These are phyloP conservation scores for Bilobella aurantiaca DNA, from an alignment of 1,140 invertebrate genomes.

Conservation along the genomic window DNA sequence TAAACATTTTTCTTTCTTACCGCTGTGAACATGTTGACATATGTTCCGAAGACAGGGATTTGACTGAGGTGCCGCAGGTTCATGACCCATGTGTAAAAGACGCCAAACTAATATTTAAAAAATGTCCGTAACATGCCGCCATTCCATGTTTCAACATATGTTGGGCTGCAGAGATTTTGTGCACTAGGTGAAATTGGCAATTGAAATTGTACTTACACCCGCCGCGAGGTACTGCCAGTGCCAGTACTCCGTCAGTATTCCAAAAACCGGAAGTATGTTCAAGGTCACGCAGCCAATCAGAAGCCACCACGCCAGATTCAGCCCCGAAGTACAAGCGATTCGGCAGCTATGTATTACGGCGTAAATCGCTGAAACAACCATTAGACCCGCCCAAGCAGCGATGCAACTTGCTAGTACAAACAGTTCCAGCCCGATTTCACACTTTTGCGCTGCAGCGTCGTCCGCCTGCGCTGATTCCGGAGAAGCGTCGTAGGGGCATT, in stretches of 20 bases:
- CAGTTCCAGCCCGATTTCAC: neutral
- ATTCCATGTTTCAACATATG: no score
- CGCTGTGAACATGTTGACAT: slow-evolving; percentile 19
- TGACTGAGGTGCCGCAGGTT: slow-evolving; percentile 18
- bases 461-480: neutral
- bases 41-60: slow-evolving; percentile 12
- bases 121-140: no score
- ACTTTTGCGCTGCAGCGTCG: neutral
- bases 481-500: slow-evolving; percentile 8
- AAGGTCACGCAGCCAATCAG: slow-evolving; percentile 14
- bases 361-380: neutral
- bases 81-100: slow-evolving; percentile 24
- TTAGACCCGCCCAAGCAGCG: neutral
- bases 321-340: neutral
- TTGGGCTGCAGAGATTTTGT: no score
- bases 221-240: slow-evolving; percentile 21
- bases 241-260: slow-evolving; percentile 3
- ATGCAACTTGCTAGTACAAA: slow-evolving; percentile 1
- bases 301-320: slow-evolving; percentile 16
- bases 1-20: no score
- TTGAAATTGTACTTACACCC: slow-evolving; percentile 19
- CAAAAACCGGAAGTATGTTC: slow-evolving; percentile 18
- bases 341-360: neutral
- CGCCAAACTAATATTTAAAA: slow-evolving; percentile 21
- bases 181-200: no score